Evolutionary conservation across 1,140 invertebrate species (phyloP).

Genomic region (Zaprionus camerounensis): DNA sequence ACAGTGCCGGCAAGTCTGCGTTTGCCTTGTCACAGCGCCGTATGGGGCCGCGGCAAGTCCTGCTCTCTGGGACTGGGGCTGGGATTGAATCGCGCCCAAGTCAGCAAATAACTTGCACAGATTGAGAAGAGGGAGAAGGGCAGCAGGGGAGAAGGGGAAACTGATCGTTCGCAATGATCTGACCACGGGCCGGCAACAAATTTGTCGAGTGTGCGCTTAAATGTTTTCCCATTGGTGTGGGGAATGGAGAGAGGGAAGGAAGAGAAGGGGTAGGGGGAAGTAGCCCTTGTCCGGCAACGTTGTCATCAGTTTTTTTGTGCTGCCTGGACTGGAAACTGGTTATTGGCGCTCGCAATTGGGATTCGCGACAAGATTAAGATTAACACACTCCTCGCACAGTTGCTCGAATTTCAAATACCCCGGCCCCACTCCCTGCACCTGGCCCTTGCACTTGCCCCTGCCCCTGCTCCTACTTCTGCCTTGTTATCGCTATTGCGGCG

Average conservation of each 20-base stretch:
- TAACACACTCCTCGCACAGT: conserved; percentile 43
- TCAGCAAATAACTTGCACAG: conserved; percentile 69
- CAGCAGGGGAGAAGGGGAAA: conserved; percentile 8
- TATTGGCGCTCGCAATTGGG: conserved; percentile 37
- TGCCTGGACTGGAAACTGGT: conserved; percentile 7
- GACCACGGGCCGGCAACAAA: conserved; percentile 62
- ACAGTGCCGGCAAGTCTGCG: conserved; percentile 37
- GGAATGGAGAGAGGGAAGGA: too few species aligned
- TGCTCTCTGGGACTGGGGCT: conserved; percentile 5
- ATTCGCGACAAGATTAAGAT: conserved; percentile 67
- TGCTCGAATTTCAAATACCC: conserved; percentile 64
- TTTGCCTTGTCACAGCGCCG: conserved; percentile 31
- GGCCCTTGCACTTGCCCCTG: not conserved
- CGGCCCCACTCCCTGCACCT: not conserved
- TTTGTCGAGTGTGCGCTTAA: conserved; percentile 82
- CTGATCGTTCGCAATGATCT: conserved; percentile 57
- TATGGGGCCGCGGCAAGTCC: conserved; percentile 56
- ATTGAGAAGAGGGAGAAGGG: not conserved
- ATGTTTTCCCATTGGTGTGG: conserved; percentile 61
- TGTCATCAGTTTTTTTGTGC: conserved; percentile 62
- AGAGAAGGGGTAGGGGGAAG: not conserved
- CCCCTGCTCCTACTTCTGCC: not conserved
- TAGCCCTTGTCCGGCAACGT: conserved; percentile 32
- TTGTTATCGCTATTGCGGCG: conserved; percentile 33
- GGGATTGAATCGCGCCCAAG: conserved; percentile 47